A percentile compares a stretch with the other conserved stretches of the same genome.
These are phyloP conservation scores for Ceyx margarethae DNA, from an alignment of 2,113 vertebrate genomes.

Conservation along the genomic window DNA sequence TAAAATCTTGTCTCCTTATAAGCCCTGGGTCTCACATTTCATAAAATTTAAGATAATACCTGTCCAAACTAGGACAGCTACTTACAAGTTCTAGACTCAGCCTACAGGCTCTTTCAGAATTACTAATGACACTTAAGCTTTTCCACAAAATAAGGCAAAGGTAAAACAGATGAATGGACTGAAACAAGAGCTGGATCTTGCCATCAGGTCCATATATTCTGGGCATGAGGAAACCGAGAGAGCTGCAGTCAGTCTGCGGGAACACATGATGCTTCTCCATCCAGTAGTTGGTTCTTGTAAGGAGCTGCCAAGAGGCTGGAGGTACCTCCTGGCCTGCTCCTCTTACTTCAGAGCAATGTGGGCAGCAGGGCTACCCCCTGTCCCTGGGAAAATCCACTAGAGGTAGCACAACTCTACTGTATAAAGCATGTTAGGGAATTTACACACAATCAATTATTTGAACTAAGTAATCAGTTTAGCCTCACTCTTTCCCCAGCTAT, in stretches of 20 bases:
- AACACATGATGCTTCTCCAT: background rate
- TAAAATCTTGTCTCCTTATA: too few species aligned
- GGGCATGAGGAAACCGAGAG: background rate
- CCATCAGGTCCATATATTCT: background rate
- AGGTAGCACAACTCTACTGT: background rate
- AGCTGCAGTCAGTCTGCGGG: background rate
- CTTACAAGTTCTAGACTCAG: background rate
- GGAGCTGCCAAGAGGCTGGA: background rate
- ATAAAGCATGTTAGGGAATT: background rate
- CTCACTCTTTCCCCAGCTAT: background rate
- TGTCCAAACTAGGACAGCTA: background rate
- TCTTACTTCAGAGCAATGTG: background rate
- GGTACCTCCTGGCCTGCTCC: background rate
- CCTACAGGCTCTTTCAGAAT: background rate
- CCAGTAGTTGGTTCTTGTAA: background rate
- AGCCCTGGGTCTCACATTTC: too few species aligned
- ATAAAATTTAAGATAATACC: too few species aligned
- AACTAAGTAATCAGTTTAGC: background rate
- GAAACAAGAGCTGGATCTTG: background rate
- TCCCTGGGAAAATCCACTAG: background rate
- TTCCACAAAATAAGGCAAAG: background rate
- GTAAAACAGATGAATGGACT: background rate
- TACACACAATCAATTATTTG: background rate
- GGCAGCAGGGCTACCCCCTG: rapidly evolving
- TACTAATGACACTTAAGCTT: background rate